These are phyloP conservation scores for Pachyramphus minor DNA, from an alignment of 2,113 vertebrate species.

Conservation along the genomic window DNA sequence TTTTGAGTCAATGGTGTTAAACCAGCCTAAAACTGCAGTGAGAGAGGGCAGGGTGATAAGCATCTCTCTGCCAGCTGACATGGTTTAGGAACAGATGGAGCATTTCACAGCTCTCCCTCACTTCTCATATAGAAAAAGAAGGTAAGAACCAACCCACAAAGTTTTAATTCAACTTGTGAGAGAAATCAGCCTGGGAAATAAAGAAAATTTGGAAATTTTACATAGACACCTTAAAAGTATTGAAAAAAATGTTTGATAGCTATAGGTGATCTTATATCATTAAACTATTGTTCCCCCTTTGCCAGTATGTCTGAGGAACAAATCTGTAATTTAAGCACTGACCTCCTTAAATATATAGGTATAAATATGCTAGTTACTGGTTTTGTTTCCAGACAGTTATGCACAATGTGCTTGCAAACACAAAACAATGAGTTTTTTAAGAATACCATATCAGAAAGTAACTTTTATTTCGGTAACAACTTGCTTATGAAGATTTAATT, in stretches of 20 bases:
- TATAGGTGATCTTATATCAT: neutral
- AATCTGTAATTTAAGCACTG: neutral
- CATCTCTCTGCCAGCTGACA: constrained; percentile 48
- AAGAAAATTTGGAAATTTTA: neutral
- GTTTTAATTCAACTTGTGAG: constrained; percentile 32
- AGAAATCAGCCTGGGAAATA: constrained; percentile 14
- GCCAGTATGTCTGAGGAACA: neutral
- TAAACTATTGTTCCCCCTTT: neutral
- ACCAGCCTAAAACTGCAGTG: constrained; percentile 15
- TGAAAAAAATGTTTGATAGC: neutral
- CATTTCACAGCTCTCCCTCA: constrained; percentile 49
- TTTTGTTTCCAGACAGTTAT: neutral
- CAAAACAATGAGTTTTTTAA: neutral
- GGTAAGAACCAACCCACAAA: constrained; percentile 45
- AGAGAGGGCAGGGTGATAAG: constrained; percentile 45
- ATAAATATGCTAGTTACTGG: neutral
- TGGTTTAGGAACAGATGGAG: constrained; percentile 29
- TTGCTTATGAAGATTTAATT: neutral
- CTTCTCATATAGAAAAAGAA: constrained; percentile 40
- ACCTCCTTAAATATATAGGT: neutral
- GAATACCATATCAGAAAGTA: neutral
- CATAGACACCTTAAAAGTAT: neutral
- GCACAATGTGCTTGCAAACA: neutral
- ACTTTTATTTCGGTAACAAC: neutral
- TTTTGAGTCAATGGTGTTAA: constrained; percentile 26